Evolutionary conservation across 2,797 vertebrate species (phyloP).

Genomic region (Echeneis naucrates): DNA sequence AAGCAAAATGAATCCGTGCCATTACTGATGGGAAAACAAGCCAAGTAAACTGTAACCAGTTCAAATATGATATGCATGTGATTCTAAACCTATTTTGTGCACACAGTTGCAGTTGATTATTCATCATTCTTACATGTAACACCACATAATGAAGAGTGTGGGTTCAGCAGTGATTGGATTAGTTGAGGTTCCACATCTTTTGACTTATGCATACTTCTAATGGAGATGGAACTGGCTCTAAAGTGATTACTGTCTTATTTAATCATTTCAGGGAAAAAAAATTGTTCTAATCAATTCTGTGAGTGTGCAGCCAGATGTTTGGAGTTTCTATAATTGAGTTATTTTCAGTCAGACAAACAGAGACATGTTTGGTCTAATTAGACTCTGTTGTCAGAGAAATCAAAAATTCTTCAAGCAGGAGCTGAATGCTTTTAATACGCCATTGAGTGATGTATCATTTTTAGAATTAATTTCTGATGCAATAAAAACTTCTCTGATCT

Average conservation of each 20-base stretch:
- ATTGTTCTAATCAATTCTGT: constrained; percentile 79
- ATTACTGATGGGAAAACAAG: constrained; percentile 29
- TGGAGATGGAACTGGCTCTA: constrained; percentile 65
- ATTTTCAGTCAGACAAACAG: constrained; percentile 84
- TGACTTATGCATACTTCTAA: constrained; percentile 60
- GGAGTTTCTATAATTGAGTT: constrained; percentile 85
- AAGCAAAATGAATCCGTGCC: constrained; percentile 15
- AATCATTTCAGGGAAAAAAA: constrained; percentile 79
- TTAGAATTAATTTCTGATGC: constrained; percentile 81
- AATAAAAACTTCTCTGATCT: constrained; percentile 79
- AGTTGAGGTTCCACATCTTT: constrained; percentile 63
- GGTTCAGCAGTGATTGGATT: constrained; percentile 63
- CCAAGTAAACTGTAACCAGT: constrained; percentile 26
- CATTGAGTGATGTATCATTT: constrained; percentile 79
- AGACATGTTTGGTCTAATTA: constrained; percentile 81
- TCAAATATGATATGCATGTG: constrained; percentile 8
- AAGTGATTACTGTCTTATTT: constrained; percentile 82
- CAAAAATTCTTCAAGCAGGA: constrained; percentile 73
- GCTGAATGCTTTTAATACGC: constrained; percentile 73
- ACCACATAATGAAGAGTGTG: constrained; percentile 55
- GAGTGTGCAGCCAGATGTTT: constrained; percentile 84
- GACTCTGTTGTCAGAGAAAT: constrained; percentile 76
- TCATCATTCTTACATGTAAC: constrained; percentile 52
- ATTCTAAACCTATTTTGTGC: constrained; percentile 39
- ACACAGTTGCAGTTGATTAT: constrained; percentile 52